phyloP scores from a whole-genome alignment of 2,888 invertebrate genomes.

The Poecilus cupreus region DNA sequence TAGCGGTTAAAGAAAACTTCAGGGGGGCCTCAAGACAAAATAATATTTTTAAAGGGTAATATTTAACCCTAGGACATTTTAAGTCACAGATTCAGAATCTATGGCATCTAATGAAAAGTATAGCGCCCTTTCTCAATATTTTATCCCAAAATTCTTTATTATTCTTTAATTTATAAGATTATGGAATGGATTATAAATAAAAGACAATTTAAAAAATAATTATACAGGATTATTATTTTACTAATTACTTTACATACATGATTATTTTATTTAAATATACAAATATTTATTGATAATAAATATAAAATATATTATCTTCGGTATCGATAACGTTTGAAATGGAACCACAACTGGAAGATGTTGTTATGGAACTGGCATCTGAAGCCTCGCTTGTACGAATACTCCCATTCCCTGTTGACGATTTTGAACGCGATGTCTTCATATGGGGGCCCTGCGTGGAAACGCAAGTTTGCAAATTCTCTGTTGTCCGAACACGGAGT shows the following conservation, averaged over 20 bases:
- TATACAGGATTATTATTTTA: not conserved
- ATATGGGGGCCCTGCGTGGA: constrained; percentile 99
- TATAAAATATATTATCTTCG: constrained; percentile 76
- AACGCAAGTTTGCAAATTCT: constrained; percentile 95
- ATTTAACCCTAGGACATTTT: too few relatives aligned
- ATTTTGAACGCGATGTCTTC: constrained; percentile 99
- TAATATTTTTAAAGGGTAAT: too few relatives aligned
- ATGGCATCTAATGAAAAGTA: too few relatives aligned
- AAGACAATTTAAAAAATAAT: not conserved
- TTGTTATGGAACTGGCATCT: constrained; percentile 99
- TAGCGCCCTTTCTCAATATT: too few relatives aligned
- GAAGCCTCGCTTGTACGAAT: constrained; percentile 98
- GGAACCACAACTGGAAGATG: constrained; percentile 99
- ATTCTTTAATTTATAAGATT: too few relatives aligned
- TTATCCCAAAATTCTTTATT: not conserved
- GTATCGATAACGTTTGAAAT: constrained; percentile 98
- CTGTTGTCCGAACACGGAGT: constrained; percentile 93
- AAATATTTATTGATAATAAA: too few relatives aligned
- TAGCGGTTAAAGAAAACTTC: too few relatives aligned
- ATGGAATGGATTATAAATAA: not conserved
- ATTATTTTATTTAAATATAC: too few relatives aligned
- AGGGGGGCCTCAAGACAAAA: too few relatives aligned
- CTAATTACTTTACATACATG: too few relatives aligned
- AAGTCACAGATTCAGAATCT: too few relatives aligned
- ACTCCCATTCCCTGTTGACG: constrained; percentile 99